These are phyloP conservation scores for Ormyrus thymus DNA, from an alignment of 2,888 invertebrate species.

Conservation along the genomic window DNA sequence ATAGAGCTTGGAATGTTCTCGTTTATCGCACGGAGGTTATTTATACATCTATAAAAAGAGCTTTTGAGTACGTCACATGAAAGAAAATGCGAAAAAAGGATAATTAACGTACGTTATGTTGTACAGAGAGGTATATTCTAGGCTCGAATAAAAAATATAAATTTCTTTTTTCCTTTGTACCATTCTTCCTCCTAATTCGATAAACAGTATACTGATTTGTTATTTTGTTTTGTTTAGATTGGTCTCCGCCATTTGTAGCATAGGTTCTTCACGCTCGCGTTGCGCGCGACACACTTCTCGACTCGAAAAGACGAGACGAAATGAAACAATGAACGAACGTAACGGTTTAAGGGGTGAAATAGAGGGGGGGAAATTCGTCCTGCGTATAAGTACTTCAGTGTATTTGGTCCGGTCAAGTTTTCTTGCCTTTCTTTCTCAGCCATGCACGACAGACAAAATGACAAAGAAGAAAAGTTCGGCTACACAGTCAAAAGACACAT, in stretches of 20 bases:
- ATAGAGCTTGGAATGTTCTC: constrained; percentile 45
- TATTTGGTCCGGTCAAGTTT: constrained; percentile 51
- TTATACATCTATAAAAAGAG: constrained; percentile 12
- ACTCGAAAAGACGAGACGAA: constrained; percentile 40
- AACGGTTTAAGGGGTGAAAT: constrained; percentile 3
- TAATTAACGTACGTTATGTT: constrained; percentile 16
- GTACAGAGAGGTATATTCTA: constrained; percentile 39
- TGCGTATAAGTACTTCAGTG: constrained; percentile 49
- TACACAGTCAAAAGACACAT: constrained; percentile 41
- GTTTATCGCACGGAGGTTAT: constrained; percentile 24
- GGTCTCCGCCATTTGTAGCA: constrained; percentile 59
- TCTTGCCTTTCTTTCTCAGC: constrained; percentile 21
- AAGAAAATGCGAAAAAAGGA: constrained; percentile 17
- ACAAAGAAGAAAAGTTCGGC: constrained; percentile 26
- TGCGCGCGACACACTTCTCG: constrained; percentile 21
- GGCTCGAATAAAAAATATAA: constrained; percentile 56
- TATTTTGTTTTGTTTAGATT: constrained; percentile 51
- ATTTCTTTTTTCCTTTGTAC: constrained; percentile 52
- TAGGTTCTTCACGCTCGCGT: constrained; percentile 44
- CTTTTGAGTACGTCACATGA: constrained; percentile 26
- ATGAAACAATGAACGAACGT: not conserved
- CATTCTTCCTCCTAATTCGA: constrained; percentile 50
- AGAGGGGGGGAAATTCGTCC: not conserved
- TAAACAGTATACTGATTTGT: constrained; percentile 50
- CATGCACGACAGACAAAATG: constrained; percentile 31